Conservation (phyloP, 2,113 vertebrate genomes). For the Pterophyllum scalare region DNA sequence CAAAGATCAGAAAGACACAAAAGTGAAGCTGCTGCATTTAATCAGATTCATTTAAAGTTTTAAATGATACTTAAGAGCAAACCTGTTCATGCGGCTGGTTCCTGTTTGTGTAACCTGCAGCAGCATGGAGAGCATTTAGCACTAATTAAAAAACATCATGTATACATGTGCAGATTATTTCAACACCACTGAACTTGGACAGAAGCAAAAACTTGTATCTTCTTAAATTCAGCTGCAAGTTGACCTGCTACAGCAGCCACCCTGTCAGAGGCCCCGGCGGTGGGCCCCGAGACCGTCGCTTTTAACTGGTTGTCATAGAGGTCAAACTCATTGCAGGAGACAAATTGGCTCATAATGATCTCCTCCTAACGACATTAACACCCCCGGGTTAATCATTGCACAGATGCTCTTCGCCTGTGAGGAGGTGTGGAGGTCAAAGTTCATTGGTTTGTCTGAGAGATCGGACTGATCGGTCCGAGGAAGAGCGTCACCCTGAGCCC, state of each 20-base stretch:
- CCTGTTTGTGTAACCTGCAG: neutral
- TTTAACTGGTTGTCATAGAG: neutral
- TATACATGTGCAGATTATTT: neutral
- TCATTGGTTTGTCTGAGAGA: constrained; percentile 4
- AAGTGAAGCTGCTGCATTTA: neutral
- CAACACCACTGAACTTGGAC: neutral
- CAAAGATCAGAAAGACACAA: neutral
- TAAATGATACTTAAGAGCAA: too few relatives aligned
- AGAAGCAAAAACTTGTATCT: fast-evolving
- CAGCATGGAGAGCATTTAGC: neutral
- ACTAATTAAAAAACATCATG: neutral
- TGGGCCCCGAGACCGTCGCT: neutral
- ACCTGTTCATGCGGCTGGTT: fast-evolving
- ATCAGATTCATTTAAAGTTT: too few relatives aligned
- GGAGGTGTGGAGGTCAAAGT: constrained; percentile 31
- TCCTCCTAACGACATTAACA: neutral
- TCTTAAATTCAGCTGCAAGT: neutral
- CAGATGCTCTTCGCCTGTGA: neutral
- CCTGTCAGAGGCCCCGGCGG: neutral
- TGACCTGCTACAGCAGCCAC: neutral
- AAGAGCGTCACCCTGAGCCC: constrained; percentile 6
- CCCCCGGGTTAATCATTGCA: constrained; percentile 25
- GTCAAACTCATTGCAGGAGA: neutral
- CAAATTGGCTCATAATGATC: neutral
- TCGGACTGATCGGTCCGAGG: neutral